Evolutionary conservation across 1,140 invertebrate genomes (phyloP), one percentile per base, ranked within the genome.

Genomic region (Ylistrum balloti): DNA sequence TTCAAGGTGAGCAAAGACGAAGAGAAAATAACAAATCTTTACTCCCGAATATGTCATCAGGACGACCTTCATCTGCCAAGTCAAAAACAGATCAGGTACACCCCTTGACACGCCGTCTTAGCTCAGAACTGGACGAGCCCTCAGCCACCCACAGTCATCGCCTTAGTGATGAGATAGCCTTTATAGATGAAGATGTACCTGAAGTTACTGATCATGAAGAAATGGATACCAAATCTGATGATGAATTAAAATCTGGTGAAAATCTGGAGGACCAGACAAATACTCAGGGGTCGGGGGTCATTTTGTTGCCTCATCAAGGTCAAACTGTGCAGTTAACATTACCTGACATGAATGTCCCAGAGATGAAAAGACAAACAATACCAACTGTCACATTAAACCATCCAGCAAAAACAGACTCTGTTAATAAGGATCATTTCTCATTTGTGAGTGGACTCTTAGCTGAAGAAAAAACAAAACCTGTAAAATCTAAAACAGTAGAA

Each of bases 391-490:
- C 56, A 74, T 74, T 74, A 74, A n/a, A 74, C 15, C 56, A 74
- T 17, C 22, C n/a, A 28, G 13, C 22, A 3, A 74, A 74, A n/a
- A 28, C 56, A 5, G 15, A 74, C 56, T 74, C 56, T 1, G 5
- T 0, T 74, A 74, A 74, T 74, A 74, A 28, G 17, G 56, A 74
- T 28, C 56, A 74, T 74, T 74, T 74, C 56, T 74, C 56, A 74
- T 74, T 74, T 74, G 56, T 74, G 2, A 74, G 56, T 74, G 56
- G 56, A 74, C 56, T 74, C 9, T 74, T 74, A 74, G 56, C 56
- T n/a, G 56, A 74, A 17, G 56, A 74, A 74, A 74, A 74, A n/a
- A 28, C n/a, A n/a, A 74, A 74, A 74, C 56, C 56, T 28, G 17
- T 45, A 1, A 45, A 45, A 45, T 17, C 15, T 74, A 74, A 74